These are phyloP conservation scores for Batillaria attramentaria DNA, from an alignment of 1,140 invertebrate species.

Conservation along the genomic window DNA sequence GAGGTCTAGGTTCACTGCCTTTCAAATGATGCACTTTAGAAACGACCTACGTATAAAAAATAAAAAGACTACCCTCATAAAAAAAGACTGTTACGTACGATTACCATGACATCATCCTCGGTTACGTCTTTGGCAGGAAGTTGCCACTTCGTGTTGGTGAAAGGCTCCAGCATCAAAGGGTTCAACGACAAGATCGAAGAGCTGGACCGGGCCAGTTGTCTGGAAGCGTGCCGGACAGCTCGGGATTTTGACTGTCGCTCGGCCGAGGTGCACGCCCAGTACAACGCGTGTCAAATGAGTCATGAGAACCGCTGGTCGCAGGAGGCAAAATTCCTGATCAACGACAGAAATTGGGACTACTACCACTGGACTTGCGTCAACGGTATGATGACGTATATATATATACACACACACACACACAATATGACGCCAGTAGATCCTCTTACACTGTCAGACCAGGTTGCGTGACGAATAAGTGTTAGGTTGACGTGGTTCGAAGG, in stretches of 20 bases:
- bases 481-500: no score
- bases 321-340: neutral
- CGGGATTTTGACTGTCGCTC: slow-evolving; percentile 24
- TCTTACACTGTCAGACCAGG: no score
- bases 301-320: slow-evolving; percentile 10
- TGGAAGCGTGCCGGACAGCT: neutral
- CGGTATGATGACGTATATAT: no score
- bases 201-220: neutral
- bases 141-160: slow-evolving; percentile 6
- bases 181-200: slow-evolving; percentile 4
- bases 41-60: no score
- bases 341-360: slow-evolving; percentile 17
- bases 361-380: slow-evolving; percentile 29
- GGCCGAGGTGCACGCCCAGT: neutral
- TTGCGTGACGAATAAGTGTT: no score
- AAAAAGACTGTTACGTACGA: neutral
- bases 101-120: neutral
- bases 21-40: no score
- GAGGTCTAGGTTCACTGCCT: no score
- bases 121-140: neutral
- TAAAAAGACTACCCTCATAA: no score
- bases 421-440: no score
- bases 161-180: neutral
- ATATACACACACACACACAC: no score
- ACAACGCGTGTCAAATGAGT: slow-evolving; percentile 12